A percentile compares a stretch with the other conserved stretches of the same genome.
Evolutionary conservation across 2,888 invertebrate genomes (phyloP).

Genomic region (Oscheius sp.): DNA sequence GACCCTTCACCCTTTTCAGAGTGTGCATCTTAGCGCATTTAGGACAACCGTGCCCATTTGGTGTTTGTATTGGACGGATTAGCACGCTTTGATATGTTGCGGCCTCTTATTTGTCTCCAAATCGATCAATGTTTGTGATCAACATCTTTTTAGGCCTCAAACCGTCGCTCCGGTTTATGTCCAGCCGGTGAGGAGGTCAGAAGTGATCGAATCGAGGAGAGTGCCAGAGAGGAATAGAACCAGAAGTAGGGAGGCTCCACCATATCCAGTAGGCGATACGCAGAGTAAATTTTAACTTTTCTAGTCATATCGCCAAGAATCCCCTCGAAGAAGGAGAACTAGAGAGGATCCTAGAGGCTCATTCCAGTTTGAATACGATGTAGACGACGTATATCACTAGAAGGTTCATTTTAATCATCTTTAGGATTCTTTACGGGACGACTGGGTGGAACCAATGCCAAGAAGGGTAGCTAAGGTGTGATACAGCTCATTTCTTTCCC

Average conservation of each 20-base stretch:
- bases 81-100: conserved; percentile 31
- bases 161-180: conserved; percentile 24
- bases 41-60: conserved; percentile 23
- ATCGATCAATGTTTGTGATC: conserved; percentile 26
- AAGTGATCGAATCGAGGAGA: conserved; percentile 3
- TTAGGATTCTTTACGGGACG: conserved; percentile 40
- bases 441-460: conserved; percentile 44
- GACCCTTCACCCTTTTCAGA: conserved; percentile 8
- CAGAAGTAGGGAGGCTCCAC: conserved; percentile 10
- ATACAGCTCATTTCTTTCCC: not conserved
- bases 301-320: conserved; percentile 1
- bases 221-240: not conserved
- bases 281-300: not conserved
- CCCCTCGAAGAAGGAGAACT: not conserved
- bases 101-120: conserved; percentile 28
- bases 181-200: not conserved
- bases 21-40: conserved; percentile 27
- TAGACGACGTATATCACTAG: conserved; percentile 24
- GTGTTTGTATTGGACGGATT: conserved; percentile 24
- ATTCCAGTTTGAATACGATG: conserved; percentile 12
- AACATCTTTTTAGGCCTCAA: conserved; percentile 22
- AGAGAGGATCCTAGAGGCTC: conserved; percentile 17
- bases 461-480: conserved; percentile 43
- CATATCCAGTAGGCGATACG: not conserved
- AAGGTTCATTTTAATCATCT: conserved; percentile 8